phyloP scores from a whole-genome alignment of 2,797 vertebrate species.

The Thamnophis elegans region DNA sequence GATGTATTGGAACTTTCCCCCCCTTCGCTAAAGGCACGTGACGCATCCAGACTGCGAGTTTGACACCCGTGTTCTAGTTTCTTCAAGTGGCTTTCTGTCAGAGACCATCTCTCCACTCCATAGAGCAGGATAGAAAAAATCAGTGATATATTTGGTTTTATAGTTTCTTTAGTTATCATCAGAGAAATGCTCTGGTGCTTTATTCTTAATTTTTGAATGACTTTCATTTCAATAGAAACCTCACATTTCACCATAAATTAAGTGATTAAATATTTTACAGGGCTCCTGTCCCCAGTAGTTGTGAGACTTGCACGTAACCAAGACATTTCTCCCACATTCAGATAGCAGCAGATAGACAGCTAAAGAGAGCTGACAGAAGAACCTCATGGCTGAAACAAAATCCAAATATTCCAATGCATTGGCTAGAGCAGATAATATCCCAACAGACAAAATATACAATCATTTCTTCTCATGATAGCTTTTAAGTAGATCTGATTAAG shows the following conservation, averaged over 20 bases:
- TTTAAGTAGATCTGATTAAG: neutral
- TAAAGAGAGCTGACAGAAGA: slow-evolving; percentile 16
- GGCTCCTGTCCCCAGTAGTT: neutral
- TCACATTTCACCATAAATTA: slow-evolving; percentile 2
- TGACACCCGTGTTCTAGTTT: too few species aligned
- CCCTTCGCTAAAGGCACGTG: too few species aligned
- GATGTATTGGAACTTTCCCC: too few species aligned
- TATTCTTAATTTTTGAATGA: slow-evolving; percentile 23
- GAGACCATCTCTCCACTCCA: too few species aligned
- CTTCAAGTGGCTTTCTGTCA: too few species aligned
- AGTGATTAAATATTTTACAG: neutral
- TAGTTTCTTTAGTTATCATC: slow-evolving; percentile 7
- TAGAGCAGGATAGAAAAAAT: neutral
- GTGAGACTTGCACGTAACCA: slow-evolving; percentile 1
- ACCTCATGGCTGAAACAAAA: neutral
- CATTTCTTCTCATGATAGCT: neutral
- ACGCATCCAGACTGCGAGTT: too few species aligned
- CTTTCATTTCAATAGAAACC: neutral
- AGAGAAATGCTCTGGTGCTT: slow-evolving; percentile 13
- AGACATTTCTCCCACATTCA: neutral
- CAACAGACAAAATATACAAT: neutral
- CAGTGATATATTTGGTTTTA: neutral
- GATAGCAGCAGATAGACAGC: neutral
- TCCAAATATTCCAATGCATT: neutral
- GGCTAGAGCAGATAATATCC: neutral